These are phyloP conservation scores for Nomada flava DNA, from an alignment of 2,888 invertebrate species.

Conservation along the genomic window DNA sequence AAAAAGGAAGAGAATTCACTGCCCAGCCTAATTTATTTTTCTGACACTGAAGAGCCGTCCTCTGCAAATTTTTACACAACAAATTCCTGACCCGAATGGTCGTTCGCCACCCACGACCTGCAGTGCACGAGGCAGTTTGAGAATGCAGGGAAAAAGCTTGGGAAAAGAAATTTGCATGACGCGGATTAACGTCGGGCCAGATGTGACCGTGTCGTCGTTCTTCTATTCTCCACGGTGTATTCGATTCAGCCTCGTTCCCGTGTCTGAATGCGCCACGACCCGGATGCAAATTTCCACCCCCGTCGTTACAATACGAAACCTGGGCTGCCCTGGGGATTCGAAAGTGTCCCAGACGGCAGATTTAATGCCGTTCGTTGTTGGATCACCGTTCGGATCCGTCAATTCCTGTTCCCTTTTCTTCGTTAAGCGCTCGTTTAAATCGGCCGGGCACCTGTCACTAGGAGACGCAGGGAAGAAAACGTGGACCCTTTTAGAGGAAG, in stretches of 20 bases:
- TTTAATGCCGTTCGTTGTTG: not conserved
- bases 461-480: too few relatives aligned
- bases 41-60: too few relatives aligned
- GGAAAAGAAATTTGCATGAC: conserved; percentile 36
- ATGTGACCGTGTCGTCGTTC: conserved; percentile 23
- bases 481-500: too few relatives aligned
- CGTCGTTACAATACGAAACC: not conserved
- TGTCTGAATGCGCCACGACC: conserved; percentile 18
- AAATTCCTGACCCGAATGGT: too few relatives aligned
- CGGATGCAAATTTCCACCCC: conserved; percentile 36
- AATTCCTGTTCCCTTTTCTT: not conserved
- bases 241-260: conserved; percentile 22
- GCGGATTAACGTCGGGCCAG: conserved; percentile 34
- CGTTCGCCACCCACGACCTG: too few relatives aligned
- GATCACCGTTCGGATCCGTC: too few relatives aligned
- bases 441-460: not conserved
- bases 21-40: too few relatives aligned
- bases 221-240: conserved; percentile 27
- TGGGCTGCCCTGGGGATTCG: not conserved
- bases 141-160: not conserved
- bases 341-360: not conserved
- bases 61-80: too few relatives aligned
- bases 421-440: not conserved
- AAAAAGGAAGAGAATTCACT: too few relatives aligned
- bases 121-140: not conserved